Evolutionary conservation across 2,888 invertebrate genomes (phyloP), one percentile per base, ranked within the genome.

Genomic region (Drosophila emarginata): DNA sequence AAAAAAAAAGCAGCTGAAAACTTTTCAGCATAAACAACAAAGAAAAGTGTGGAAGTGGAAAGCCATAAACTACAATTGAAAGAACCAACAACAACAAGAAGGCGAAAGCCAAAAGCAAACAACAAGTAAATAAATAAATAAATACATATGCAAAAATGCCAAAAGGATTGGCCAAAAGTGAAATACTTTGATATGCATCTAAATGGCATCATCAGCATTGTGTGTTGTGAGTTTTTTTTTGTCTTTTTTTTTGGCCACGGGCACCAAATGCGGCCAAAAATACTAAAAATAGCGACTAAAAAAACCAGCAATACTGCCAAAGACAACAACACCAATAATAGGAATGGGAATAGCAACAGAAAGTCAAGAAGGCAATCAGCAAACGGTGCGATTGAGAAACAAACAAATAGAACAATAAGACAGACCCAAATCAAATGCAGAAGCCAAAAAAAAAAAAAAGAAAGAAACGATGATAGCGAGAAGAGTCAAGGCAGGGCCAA

Each of bases 131-230:
- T 70, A 72, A 75, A 72, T 76, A 79, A 76, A 82, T 80, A 79
- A 76, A 77, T 81, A 82, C 66, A 72, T 76, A 83, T 86, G 81
- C 80, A 86, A 78, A 83, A 86, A 78, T 75, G 68, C 78, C 84
- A 72, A 86, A 77, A 80, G 78, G 87, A 86, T 81, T 81, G 87
- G 80, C 69, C 87, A 78, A 86, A 85, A 81, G 80, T 83, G 79
- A 86, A 86, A 80, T 77, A 75, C 80, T 86, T 86, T 80, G 86
- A 81, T 86, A 81, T 81, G 81, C 80, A 81, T 81, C 81, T 86
- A 86, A 86, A 86, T 81, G 81, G 84, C 81, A 86, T 86, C 81
- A 81, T 81, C 81, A 81, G 83, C 87, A 83, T 86, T 70, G 80
- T 69, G 68, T 54, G 32, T 32, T 32, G 11, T 28, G 28, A 4